Evolutionary conservation across 2,888 invertebrate species (phyloP).

Genomic region (Apamea monoglypha): DNA sequence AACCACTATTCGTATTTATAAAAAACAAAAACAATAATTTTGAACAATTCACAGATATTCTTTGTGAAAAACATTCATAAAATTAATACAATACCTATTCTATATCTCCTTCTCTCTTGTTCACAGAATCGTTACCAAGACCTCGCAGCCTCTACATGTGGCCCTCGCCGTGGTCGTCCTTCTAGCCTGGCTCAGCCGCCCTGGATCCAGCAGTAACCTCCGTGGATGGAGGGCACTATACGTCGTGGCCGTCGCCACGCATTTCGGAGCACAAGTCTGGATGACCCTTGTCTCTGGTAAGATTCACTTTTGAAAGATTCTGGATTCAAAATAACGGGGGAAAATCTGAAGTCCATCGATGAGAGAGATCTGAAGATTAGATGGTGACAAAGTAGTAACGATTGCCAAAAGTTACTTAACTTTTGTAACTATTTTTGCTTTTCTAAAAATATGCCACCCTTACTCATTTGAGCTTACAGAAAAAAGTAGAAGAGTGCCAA

Average conservation of each 20-base stretch:
- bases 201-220: slow-evolving; percentile 75
- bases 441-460: slow-evolving; percentile 53
- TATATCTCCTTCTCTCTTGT: slow-evolving; percentile 60
- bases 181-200: slow-evolving; percentile 79
- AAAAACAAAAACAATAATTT: background rate
- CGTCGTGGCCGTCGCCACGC: slow-evolving; percentile 94
- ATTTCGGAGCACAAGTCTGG: slow-evolving; percentile 97
- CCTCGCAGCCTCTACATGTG: slow-evolving; percentile 94
- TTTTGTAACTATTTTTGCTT: slow-evolving; percentile 19
- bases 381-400: background rate
- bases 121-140: slow-evolving; percentile 92
- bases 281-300: slow-evolving; percentile 97
- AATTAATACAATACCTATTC: slow-evolving; percentile 13
- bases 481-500: slow-evolving; percentile 56
- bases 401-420: slow-evolving; percentile 42
- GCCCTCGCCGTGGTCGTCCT: slow-evolving; percentile 91
- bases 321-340: background rate
- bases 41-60: background rate
- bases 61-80: background rate
- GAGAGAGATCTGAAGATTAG: background rate
- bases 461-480: slow-evolving; percentile 37
- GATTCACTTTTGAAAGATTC: slow-evolving; percentile 42
- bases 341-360: background rate
- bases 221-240: slow-evolving; percentile 92
- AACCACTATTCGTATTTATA: background rate